Conservation (phyloP, 2,113 vertebrate species). For the Neolamprologus fasciatus region DNA sequence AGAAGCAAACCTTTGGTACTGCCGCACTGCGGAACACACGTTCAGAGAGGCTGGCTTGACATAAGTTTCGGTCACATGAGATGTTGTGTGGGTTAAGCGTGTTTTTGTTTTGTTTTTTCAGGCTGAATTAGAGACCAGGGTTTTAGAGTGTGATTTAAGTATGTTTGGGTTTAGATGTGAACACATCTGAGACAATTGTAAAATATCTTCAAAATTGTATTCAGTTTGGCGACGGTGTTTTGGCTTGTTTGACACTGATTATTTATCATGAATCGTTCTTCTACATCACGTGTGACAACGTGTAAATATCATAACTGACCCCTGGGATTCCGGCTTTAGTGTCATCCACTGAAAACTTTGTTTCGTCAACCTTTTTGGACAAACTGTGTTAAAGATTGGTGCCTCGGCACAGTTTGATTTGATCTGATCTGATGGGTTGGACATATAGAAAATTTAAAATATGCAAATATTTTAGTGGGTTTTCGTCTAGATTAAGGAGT, state of each 20-base stretch:
- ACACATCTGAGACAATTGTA: neutral
- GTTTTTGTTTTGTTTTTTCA: neutral
- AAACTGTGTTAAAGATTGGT: neutral
- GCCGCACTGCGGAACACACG: neutral
- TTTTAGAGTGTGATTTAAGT: neutral
- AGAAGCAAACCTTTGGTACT: neutral
- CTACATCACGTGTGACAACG: neutral
- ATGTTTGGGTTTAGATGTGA: neutral
- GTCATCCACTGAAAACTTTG: neutral
- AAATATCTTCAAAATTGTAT: neutral
- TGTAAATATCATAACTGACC: neutral
- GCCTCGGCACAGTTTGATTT: neutral
- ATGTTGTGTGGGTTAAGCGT: neutral
- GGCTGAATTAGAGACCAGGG: neutral
- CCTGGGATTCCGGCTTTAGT: neutral
- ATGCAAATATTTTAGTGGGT: neutral
- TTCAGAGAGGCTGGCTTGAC: neutral
- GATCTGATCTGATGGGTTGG: neutral
- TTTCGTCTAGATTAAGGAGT: neutral
- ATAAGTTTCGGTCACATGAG: neutral
- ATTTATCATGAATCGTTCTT: neutral
- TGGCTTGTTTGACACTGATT: neutral
- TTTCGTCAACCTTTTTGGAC: neutral
- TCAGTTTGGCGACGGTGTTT: neutral
- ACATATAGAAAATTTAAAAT: neutral